A percentile compares a stretch with the other conserved stretches of the same genome.
These are phyloP conservation scores for Pseudomyrmex gracilis DNA, from an alignment of 1,140 invertebrate genomes.

Conservation along the genomic window DNA sequence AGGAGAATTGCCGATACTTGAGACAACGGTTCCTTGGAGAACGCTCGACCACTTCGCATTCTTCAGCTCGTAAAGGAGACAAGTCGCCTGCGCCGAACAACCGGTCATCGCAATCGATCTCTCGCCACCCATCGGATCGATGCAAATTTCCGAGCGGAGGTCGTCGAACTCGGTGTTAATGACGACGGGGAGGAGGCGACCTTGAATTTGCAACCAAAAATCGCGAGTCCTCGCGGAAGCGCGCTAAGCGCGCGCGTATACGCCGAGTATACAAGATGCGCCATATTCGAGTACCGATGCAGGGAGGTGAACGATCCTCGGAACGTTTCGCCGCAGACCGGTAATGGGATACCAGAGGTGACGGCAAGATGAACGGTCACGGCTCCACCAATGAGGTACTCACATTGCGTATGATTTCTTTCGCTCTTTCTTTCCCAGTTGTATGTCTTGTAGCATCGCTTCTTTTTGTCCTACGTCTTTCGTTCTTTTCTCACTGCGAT, in stretches of 20 bases:
- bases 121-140: conserved; percentile 28
- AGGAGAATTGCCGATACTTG: conserved; percentile 16
- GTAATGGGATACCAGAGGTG: conserved; percentile 82
- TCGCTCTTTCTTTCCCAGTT: conserved; percentile 41
- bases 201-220: conserved; percentile 60
- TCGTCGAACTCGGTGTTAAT: conserved; percentile 68
- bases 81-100: conserved; percentile 23
- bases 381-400: conserved; percentile 80
- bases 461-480: conserved; percentile 13
- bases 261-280: conserved; percentile 62
- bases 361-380: conserved; percentile 84
- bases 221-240: conserved; percentile 61
- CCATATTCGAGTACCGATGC: conserved; percentile 74
- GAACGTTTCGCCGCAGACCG: conserved; percentile 74
- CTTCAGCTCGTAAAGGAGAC: conserved; percentile 47
- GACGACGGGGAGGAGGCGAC: conserved; percentile 20
- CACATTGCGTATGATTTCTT: conserved; percentile 65
- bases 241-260: conserved; percentile 31
- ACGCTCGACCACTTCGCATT: conserved; percentile 28
- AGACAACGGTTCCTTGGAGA: conserved; percentile 46
- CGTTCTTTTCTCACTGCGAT: conserved; percentile 4
- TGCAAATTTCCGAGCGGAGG: conserved; percentile 20
- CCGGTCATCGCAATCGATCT: conserved; percentile 51
- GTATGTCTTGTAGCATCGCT: not conserved
- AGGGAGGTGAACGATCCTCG: conserved; percentile 74